Evolutionary conservation across 2,888 invertebrate genomes (phyloP).

Genomic region (Aspidiotus rigidus): DNA sequence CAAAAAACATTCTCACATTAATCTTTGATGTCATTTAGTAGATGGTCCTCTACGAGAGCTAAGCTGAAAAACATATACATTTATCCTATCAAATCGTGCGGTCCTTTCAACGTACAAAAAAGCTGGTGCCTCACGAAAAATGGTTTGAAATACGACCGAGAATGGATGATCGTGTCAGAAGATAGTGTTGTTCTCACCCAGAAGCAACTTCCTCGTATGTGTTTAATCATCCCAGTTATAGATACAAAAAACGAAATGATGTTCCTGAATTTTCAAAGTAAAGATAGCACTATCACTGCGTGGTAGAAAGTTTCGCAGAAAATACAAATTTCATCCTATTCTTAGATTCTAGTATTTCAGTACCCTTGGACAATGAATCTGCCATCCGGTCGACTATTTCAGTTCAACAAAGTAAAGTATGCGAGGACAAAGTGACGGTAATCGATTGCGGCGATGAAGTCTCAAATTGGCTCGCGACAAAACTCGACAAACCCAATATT

Average conservation of each 20-base stretch:
- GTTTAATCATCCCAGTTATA: slow-evolving; percentile 64
- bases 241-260: slow-evolving; percentile 51
- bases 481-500: slow-evolving; percentile 58
- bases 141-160: slow-evolving; percentile 79
- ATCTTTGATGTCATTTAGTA: too few relatives aligned
- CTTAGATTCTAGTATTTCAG: neutral
- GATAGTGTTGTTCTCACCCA: slow-evolving; percentile 78
- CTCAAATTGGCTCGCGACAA: slow-evolving; percentile 69
- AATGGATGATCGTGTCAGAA: slow-evolving; percentile 84
- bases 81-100: slow-evolving; percentile 89
- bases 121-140: slow-evolving; percentile 64
- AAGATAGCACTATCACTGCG: slow-evolving; percentile 36
- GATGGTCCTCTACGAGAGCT: too few relatives aligned
- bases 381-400: neutral
- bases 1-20: too few relatives aligned
- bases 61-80: slow-evolving; percentile 50
- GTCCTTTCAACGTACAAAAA: slow-evolving; percentile 56
- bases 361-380: neutral
- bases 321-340: neutral
- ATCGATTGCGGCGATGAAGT: slow-evolving; percentile 75
- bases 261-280: slow-evolving; percentile 55
- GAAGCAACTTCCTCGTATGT: slow-evolving; percentile 70
- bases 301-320: neutral
- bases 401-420: slow-evolving; percentile 54
- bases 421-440: slow-evolving; percentile 68